Percentiles rank a stretch among this genome's conserved stretches.
Evolutionary conservation across 2,797 vertebrate genomes (phyloP).

Genomic region (Gallirallus australis): DNA sequence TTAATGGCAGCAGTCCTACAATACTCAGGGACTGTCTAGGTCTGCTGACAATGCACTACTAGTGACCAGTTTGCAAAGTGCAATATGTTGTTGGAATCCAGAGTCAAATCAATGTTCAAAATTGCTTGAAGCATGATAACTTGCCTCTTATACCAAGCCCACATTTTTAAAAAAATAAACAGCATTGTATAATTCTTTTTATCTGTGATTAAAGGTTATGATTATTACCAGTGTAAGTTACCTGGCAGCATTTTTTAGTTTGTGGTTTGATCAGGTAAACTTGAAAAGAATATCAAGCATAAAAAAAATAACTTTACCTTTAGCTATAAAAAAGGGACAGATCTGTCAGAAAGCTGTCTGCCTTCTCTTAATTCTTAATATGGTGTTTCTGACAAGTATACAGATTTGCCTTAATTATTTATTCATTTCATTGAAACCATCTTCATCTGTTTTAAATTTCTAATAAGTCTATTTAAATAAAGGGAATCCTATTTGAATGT

Average conservation of each 20-base stretch:
- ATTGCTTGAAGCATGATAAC: constrained; percentile 66
- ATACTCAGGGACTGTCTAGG: constrained; percentile 73
- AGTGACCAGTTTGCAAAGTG: constrained; percentile 79
- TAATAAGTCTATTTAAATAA: constrained; percentile 84
- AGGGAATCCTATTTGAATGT: constrained; percentile 75
- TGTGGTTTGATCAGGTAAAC: constrained; percentile 80
- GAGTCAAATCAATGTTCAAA: constrained; percentile 74
- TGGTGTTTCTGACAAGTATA: constrained; percentile 79
- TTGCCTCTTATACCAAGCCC: constrained; percentile 16
- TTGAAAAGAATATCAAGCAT: constrained; percentile 79
- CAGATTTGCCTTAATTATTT: constrained; percentile 85
- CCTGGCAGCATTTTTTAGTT: constrained; percentile 72
- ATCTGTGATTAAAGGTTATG: constrained; percentile 78
- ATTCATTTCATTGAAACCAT: constrained; percentile 82
- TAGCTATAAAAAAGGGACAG: constrained; percentile 72
- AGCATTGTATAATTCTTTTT: constrained; percentile 65
- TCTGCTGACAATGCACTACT: constrained; percentile 75
- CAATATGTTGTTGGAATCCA: constrained; percentile 76
- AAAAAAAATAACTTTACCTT: constrained; percentile 71
- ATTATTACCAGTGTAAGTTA: constrained; percentile 78
- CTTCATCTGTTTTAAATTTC: constrained; percentile 83
- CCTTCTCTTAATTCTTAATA: constrained; percentile 78
- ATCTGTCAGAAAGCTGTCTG: constrained; percentile 77
- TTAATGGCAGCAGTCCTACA: constrained; percentile 69
- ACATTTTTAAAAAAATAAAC: constrained; percentile 16